Evolutionary conservation across 2,888 invertebrate genomes (phyloP), one percentile per base, ranked within the genome.

Genomic region (Kryphioiulus occultus): DNA sequence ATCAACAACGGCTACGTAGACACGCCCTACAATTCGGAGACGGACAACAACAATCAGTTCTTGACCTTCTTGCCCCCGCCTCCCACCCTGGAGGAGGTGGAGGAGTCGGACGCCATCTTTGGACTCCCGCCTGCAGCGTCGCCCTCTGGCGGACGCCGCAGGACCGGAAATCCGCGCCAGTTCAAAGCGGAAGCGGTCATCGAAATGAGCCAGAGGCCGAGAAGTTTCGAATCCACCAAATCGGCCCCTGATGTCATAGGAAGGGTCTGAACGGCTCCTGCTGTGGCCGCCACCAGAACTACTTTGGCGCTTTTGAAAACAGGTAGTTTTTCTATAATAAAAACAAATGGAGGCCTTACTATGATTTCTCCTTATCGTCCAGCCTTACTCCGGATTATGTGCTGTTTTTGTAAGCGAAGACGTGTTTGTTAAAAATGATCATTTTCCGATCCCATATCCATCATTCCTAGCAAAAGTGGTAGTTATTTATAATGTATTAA

Each of bases 241-340:
- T 96, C 97, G 88, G 97, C 97, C 0, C 97, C 97, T 86, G 97
- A 97, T 92, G 97, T 97, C 91, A 96, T 97, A 91, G 96, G 87
- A 83, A 88, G 88, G 85, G 42, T 88, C 5, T 47, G 32, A 39
- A 39, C 39, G 39, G 3, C 5, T 39, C 9, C 39, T 39, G 39
- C 39, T 39, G 84, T 84, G 32, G n/a, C 10, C 32, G 59, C 22
- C n/a, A n/a, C n/a, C n/a, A n/a, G 59, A 5, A 0, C 59, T 5
- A 22, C 59, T 22, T 22, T 59, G 59, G 22, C 59, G 19, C 59
- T 59, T 7, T 59, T 59, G 59, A 59, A n/a, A 22, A 59, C 59
- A 22, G 59, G 22, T 59, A 59, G 59, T 59, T 59, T 59, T 59
- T 59, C 5, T 22, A 59, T 59, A 59, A 59, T 59, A 59, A 59